Conservation (phyloP, 2,888 invertebrate genomes). For the Taenaris catops region DNA sequence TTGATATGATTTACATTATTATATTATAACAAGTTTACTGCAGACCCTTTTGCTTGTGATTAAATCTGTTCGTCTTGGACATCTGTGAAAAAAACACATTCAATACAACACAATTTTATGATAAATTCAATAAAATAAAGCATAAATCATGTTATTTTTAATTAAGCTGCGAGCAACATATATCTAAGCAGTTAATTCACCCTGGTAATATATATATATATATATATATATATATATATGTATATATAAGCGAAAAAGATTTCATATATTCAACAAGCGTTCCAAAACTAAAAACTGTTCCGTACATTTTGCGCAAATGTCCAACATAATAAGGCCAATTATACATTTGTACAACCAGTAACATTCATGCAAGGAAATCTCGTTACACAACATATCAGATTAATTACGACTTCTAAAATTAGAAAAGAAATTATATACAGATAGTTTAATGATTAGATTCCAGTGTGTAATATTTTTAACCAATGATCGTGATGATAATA, state of each 20-base stretch:
- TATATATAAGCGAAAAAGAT: constrained; percentile 16
- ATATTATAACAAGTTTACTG: constrained; percentile 21
- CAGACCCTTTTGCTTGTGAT: constrained; percentile 57
- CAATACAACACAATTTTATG: constrained; percentile 24
- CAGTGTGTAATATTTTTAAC: too few species aligned
- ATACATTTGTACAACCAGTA: constrained; percentile 29
- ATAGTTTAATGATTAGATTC: too few species aligned
- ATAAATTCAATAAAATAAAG: constrained; percentile 18
- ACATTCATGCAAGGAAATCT: constrained; percentile 79
- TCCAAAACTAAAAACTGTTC: constrained; percentile 11
- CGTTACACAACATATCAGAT: constrained; percentile 45
- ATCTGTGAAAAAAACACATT: constrained; percentile 84
- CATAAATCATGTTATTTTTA: constrained; percentile 5
- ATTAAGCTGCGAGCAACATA: constrained; percentile 14
- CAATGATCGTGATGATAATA: too few species aligned
- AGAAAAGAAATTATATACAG: too few species aligned
- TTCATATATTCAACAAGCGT: constrained; percentile 18
- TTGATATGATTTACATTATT: constrained; percentile 12
- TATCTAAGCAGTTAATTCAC: constrained; percentile 14
- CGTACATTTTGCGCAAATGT: constrained; percentile 10
- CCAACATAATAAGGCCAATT: constrained; percentile 15
- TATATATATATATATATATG: too few species aligned
- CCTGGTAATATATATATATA: too few species aligned
- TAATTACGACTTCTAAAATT: constrained; percentile 11
- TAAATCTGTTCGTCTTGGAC: constrained; percentile 88